Base-by-base conservation (phyloP, 2,113 vertebrate genomes). In the Corythornis madagascariensis region DNA sequence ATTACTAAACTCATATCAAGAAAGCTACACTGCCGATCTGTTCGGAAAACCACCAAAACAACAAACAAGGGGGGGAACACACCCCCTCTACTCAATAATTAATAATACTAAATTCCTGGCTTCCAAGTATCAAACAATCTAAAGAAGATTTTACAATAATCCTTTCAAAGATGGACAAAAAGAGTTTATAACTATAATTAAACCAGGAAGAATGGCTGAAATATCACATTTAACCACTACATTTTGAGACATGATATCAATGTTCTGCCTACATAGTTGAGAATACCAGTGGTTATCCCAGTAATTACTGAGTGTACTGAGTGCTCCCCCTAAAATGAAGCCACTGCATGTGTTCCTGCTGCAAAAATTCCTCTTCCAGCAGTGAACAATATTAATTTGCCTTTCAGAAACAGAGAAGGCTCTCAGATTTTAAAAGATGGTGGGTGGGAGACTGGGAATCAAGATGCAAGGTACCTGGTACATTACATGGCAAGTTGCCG, bases 381-480 rank as follows among this genome's bases (percentile, higher is more conserved):
- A 6, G 7, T 5, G 1, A 74, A 57, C 28, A 74, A 75, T 12
- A 71, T 78, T 60, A 78, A 53, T 52, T 28, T 73, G 47, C 47
- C 19, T 53, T 80, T 94, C 33, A 47, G 63, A 91, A 82, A 75
- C 1, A 61, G 15, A 19, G 33, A 92, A 73, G 26, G 28, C 35
- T 72, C 35, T 71, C n/a, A 24, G 16, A 63, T 70, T 69, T 33
- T 22, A 60, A 61, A 78, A 61, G 21, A 9, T 25, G 11, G 65
- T 13, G 13, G 3, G 20, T 57, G 42, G 24, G 52, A 88, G 50
- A 76, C 50, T 16, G 33, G 25, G 5, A 88, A 63, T 50, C 19
- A 56, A 76, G 67, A 55, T 25, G 38, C 8, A 7, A 45, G 56
- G 2, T 48, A 33, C 40, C 16, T 0, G 0, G 26, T 53, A 12